Percentiles rank a stretch among this genome's conserved stretches.
Conservation (phyloP, 2,113 vertebrate species). For the Cephalophus harveyi region DNA sequence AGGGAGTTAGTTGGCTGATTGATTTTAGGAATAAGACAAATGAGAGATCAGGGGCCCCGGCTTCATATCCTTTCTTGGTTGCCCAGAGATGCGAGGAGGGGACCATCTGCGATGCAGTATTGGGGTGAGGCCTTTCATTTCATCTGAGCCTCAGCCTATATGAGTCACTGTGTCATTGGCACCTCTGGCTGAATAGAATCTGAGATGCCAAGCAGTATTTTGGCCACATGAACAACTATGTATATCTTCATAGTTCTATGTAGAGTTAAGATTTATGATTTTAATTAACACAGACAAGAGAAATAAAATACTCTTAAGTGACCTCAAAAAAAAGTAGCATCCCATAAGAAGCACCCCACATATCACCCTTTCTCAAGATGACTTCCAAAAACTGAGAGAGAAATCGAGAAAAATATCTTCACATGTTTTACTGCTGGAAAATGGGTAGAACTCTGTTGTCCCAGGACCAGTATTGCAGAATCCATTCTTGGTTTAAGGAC, state of each 20-base stretch:
- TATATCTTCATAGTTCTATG: background rate
- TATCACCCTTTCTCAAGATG: background rate
- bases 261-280: conserved; percentile 36
- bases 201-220: background rate
- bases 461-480: background rate
- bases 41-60: background rate
- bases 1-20: background rate
- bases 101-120: fast-evolving
- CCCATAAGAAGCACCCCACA: background rate
- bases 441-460: background rate
- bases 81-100: background rate
- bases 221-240: background rate
- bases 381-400: background rate
- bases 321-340: background rate
- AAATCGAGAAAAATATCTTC: background rate
- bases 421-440: background rate
- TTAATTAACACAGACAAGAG: conserved; percentile 28
- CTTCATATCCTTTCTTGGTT: background rate
- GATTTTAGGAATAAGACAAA: background rate
- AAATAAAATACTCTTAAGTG: background rate
- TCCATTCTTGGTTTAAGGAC: background rate
- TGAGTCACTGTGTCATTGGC: fast-evolving
- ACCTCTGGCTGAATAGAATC: background rate
- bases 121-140: background rate
- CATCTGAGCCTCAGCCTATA: background rate